A percentile compares a stretch with the other conserved stretches of the same genome.
Evolutionary conservation across 2,888 invertebrate species (phyloP).

Genomic region (Mimumesa dahlbomi): DNA sequence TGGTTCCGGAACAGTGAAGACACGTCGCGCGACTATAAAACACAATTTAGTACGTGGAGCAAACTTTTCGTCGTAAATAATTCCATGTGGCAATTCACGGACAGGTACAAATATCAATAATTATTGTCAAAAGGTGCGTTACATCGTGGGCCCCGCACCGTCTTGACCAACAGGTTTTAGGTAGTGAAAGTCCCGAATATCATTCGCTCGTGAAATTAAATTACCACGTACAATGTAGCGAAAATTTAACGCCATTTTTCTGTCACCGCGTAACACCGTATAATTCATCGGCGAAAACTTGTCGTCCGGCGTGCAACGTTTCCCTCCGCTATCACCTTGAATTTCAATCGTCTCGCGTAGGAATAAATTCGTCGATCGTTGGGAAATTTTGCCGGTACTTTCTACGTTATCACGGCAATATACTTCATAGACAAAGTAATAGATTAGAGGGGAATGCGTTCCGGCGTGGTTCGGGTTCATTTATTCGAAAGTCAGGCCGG

Average conservation of each 20-base stretch:
- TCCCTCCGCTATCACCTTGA: too few relatives aligned
- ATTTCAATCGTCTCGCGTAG: not conserved
- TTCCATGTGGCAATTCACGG: slow-evolving; percentile 41
- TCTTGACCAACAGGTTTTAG: slow-evolving; percentile 20
- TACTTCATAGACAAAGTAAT: too few relatives aligned
- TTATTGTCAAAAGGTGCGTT: slow-evolving; percentile 48
- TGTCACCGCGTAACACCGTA: too few relatives aligned
- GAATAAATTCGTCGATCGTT: too few relatives aligned
- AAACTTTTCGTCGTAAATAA: slow-evolving; percentile 63
- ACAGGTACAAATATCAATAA: slow-evolving; percentile 65
- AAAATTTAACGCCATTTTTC: too few relatives aligned
- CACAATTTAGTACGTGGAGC: slow-evolving; percentile 57
- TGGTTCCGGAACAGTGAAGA: slow-evolving; percentile 36
- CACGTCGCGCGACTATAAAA: slow-evolving; percentile 58
- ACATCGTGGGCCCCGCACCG: not conserved
- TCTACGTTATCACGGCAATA: not conserved
- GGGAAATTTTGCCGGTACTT: too few relatives aligned
- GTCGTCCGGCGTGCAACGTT: too few relatives aligned
- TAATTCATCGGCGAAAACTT: too few relatives aligned
- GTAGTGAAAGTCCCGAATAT: slow-evolving; percentile 19
- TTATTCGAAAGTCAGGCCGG: not conserved
- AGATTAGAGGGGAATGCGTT: too few relatives aligned
- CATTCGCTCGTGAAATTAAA: slow-evolving; percentile 16
- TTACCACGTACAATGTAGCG: not conserved
- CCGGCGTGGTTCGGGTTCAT: not conserved